These are phyloP conservation scores for Meteorus sp. DNA, from an alignment of 1,140 invertebrate species.

Conservation along the genomic window DNA sequence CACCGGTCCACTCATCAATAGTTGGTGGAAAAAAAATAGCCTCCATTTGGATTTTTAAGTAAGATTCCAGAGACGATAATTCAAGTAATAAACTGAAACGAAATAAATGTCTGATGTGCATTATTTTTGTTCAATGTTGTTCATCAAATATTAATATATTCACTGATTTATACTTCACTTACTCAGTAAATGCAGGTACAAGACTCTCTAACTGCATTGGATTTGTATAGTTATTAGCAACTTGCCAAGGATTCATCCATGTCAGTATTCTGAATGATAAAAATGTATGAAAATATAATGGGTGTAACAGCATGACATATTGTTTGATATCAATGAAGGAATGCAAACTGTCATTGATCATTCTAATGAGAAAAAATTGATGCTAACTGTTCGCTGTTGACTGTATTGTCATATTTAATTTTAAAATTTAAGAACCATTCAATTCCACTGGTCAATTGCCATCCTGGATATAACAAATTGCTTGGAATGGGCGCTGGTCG, in stretches of 20 bases:
- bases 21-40: conserved; percentile 58
- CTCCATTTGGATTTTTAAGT: conserved; percentile 60
- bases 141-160: conserved; percentile 5
- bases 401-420: conserved; percentile 59
- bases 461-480: conserved; percentile 64
- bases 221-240: conserved; percentile 66
- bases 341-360: conserved; percentile 6
- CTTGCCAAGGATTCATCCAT: conserved; percentile 73
- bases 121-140: conserved; percentile 13
- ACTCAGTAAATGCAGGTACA: conserved; percentile 61
- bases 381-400: conserved; percentile 68
- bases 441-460: conserved; percentile 62
- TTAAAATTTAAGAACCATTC: conserved; percentile 64
- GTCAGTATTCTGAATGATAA: conserved; percentile 63
- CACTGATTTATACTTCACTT: conserved; percentile 36
- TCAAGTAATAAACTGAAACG: conserved; percentile 59
- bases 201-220: conserved; percentile 68
- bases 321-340: too few relatives aligned
- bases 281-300: too few relatives aligned
- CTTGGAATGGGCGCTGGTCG: conserved; percentile 59
- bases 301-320: too few relatives aligned
- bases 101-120: conserved; percentile 14
- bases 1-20: conserved; percentile 63
- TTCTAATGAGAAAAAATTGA: background rate
- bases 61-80: conserved; percentile 59